Conservation (phyloP, 2,888 invertebrate species). For the Cylindroiulus punctatus region DNA sequence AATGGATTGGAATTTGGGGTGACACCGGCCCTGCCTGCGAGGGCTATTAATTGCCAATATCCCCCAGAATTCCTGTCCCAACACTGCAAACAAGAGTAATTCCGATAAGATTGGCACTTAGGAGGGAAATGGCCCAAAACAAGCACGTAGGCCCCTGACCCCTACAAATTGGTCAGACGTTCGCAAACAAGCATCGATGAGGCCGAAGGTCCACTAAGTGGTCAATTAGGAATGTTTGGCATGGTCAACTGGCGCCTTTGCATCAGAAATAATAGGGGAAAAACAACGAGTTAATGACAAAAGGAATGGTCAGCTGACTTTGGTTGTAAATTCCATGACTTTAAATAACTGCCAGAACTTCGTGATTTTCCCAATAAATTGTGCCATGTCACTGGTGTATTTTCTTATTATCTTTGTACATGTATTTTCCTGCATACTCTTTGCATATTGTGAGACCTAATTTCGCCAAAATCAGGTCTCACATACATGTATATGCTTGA, state of each 20-base stretch:
- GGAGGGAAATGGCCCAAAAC: background rate
- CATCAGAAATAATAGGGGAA: background rate
- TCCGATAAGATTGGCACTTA: constrained; percentile 8
- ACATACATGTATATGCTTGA: too few relatives aligned
- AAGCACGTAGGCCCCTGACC: background rate
- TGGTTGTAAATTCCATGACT: too few relatives aligned
- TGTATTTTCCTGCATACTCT: too few relatives aligned
- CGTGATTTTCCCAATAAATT: too few relatives aligned
- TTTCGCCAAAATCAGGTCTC: too few relatives aligned
- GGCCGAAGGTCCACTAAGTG: constrained; percentile 13
- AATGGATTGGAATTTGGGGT: background rate
- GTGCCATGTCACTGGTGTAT: too few relatives aligned
- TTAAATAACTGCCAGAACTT: too few relatives aligned
- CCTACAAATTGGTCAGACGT: constrained; percentile 11
- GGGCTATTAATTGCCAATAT: background rate
- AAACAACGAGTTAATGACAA: too few relatives aligned
- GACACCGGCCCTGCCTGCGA: background rate
- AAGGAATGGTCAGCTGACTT: too few relatives aligned
- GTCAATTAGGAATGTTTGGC: constrained; percentile 1
- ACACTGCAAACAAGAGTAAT: constrained; percentile 23
- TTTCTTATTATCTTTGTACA: too few relatives aligned
- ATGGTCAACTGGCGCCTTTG: background rate
- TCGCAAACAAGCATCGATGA: background rate
- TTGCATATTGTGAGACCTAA: too few relatives aligned
- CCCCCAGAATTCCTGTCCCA: background rate